Evolutionary conservation across 2,113 vertebrate species (phyloP).

Genomic region (Clarias gariepinus): DNA sequence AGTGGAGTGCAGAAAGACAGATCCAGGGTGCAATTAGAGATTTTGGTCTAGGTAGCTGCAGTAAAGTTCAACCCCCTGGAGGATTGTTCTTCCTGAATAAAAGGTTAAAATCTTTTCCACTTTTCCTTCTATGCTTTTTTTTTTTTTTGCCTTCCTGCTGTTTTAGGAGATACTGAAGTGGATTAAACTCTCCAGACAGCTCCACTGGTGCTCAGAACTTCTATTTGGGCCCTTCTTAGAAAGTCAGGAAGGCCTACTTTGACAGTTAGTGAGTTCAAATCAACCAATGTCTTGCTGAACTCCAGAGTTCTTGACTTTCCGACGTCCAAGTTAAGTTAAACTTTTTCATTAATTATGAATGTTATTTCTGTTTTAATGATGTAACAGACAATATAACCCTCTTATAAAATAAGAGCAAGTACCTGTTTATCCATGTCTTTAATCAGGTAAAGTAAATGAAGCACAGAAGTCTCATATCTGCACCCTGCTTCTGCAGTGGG

Average conservation of each 20-base stretch:
- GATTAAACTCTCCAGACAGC: not conserved
- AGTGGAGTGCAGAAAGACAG: constrained; percentile 34
- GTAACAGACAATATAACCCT: not conserved
- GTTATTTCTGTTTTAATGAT: not conserved
- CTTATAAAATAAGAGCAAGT: not conserved
- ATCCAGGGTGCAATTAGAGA: constrained; percentile 41
- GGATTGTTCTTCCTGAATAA: constrained; percentile 32
- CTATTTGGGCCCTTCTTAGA: not conserved
- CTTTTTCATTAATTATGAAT: not conserved
- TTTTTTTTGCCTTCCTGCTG: not conserved
- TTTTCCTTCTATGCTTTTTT: not conserved
- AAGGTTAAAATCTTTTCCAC: constrained; percentile 32
- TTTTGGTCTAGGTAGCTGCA: constrained; percentile 25
- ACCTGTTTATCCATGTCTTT: not conserved
- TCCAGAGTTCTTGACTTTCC: not conserved
- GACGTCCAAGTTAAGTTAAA: not conserved
- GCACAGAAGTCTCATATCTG: not conserved
- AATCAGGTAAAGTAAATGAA: not conserved
- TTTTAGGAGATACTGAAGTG: not conserved
- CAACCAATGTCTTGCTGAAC: not conserved
- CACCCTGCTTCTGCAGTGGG: not conserved
- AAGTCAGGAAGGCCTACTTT: not conserved
- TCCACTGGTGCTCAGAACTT: not conserved
- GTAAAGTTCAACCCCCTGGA: constrained; percentile 43
- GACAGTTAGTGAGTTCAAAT: not conserved